Base-by-base conservation (phyloP, 2,888 invertebrate genomes). In the Drosophila glabriapex region DNA sequence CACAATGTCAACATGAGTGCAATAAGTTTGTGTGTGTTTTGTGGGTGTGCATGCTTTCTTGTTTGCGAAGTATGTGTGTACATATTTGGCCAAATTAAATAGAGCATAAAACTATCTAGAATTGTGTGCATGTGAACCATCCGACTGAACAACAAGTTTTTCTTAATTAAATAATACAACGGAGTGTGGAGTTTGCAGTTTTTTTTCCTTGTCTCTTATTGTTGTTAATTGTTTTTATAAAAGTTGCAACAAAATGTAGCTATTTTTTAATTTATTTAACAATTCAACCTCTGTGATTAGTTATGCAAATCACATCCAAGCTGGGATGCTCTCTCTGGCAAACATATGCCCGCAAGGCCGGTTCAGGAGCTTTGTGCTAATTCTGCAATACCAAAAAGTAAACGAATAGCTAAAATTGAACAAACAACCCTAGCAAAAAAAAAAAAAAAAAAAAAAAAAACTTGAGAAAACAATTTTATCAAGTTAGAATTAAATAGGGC, bases 71-170 rank as follows among this genome's bases (percentile, higher is more conserved):
- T 58, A 59, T 76, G 43, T 62, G 56, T 72, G 54, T 65, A 59
- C 55, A 71, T 69, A 72, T 90, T 80, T 82, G 70, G 35, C 49
- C 55, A 75, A 68, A 74, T 77, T 66, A 88, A 77, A 82, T 63
- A 56, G 58, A 76, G 37, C 41, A 49, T 65, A 59, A 35, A 46
- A 16, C 52, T 14, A 37, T 64, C 39, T 50, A 73, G 50, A 69
- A 54, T 68, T 56, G 28, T 74, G 62, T 70, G 75, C 81, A 68
- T 78, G 43, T 70, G 64, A 49, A 60, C 37, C 61, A 31, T 76
- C 43, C 39, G 37, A 19, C 43, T 22, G 2, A 50, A 33, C 49
- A 53, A 73, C 67, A 77, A 68, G 76, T 71, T 74, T 85, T 83
- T 79, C 80, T 80, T 77, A 80, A 83, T 77, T 85, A 70, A 85